Evolutionary conservation across 2,888 invertebrate species (phyloP), one percentile per base, ranked within the genome.

Genomic region (Callinectes sapidus): DNA sequence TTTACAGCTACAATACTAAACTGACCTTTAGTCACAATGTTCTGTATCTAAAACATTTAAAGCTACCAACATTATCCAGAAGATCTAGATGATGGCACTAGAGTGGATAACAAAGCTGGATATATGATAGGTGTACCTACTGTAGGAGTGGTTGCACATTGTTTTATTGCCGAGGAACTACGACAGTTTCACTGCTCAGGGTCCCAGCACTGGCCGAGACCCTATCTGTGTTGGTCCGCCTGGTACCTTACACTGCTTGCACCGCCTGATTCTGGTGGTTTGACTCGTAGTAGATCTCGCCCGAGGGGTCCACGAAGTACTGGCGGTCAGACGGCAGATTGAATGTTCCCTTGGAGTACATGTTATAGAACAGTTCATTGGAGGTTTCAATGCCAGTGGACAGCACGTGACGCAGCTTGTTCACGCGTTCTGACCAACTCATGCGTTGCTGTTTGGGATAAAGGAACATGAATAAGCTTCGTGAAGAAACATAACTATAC

Each of bases 361-460:
- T 81, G 35, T 14, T 32, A 6, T 35, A 18, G 71, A 77, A 77
- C 16, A 35, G 16, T 18, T 81, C 81, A 81, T 81, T 32, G 16
- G 81, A 81, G 35, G 16, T 16, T 3, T 81, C 81, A 16, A 81
- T 5, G 81, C 81, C 81, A 5, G 81, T 81, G 81, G 23, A 13
- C 35, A 81, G 81, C 35, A 81, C 35, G 35, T 81, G 81, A 3
- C 35, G 81, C 14, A 81, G 81, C 14, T 35, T 81, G 35, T 35
- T 81, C 35, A 81, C 81, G 32, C 81, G 81, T 2, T 81, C 81
- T 81, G 81, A 2, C 81, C 81, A 81, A 14, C 81, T 81, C 35
- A 32, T 5, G 13, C 16, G 35, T 35, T 16, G 13, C 81, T 81
- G 81, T 81, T 81, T 32, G 81, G 28, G 28, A 13, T 28, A 71